Evolutionary conservation across 2,888 invertebrate species (phyloP).

Genomic region (Dromius quadrimaculatus): DNA sequence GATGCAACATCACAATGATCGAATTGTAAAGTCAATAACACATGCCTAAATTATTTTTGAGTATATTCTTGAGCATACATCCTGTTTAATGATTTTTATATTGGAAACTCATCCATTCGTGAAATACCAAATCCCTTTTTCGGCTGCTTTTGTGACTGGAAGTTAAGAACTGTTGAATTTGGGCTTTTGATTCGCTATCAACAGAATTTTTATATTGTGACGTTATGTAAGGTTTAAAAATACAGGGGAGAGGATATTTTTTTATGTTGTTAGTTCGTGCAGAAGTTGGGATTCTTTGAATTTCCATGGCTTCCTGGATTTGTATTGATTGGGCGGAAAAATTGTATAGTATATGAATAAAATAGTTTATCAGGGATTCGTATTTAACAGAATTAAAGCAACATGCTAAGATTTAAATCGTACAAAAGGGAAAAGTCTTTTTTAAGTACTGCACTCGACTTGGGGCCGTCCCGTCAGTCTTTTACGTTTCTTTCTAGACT

Average conservation of each 20-base stretch:
- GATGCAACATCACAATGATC: conserved; percentile 31
- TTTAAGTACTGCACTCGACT: no score
- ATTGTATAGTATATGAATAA: conserved; percentile 5
- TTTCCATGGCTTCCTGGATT: conserved; percentile 48
- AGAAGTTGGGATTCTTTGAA: conserved; percentile 48
- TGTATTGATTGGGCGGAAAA: not conserved
- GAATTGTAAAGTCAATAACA: conserved; percentile 45
- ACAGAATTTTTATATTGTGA: conserved; percentile 34
- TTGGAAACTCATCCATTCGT: conserved; percentile 61
- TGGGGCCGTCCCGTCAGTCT: not conserved
- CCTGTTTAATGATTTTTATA: conserved; percentile 63
- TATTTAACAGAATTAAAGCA: no score
- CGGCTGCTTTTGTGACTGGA: conserved; percentile 52
- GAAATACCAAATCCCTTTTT: conserved; percentile 54
- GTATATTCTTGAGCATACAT: conserved; percentile 57
- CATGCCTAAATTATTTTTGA: conserved; percentile 1
- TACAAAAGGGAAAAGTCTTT: no score
- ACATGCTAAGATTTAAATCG: no score
- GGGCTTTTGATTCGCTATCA: conserved; percentile 14
- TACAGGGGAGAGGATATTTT: conserved; percentile 4
- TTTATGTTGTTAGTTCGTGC: conserved; percentile 27
- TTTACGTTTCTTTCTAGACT: no score
- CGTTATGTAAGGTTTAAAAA: conserved; percentile 23
- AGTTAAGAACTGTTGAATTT: conserved; percentile 55
- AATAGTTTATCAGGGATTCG: no score